These are phyloP conservation scores for Drosophila falleni DNA, from an alignment of 2,888 invertebrate species.

Conservation along the genomic window DNA sequence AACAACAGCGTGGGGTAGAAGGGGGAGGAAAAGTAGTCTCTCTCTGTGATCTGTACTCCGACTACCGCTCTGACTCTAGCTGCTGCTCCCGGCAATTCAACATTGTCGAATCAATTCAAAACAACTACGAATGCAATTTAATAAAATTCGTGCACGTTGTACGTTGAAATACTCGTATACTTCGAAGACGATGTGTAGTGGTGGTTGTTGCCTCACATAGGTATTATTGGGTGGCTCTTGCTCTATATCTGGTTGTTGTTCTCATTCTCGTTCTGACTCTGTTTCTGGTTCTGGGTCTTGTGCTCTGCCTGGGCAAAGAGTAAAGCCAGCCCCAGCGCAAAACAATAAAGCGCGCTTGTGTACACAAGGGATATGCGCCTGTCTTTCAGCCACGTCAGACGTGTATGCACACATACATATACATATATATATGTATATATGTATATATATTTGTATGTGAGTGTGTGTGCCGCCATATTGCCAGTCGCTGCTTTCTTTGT, in stretches of 20 bases:
- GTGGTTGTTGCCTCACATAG: slow-evolving; percentile 47
- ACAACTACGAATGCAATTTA: slow-evolving; percentile 84
- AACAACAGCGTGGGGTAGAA: background rate
- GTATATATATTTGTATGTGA: slow-evolving; percentile 17
- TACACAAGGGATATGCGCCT: slow-evolving; percentile 83
- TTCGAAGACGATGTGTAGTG: slow-evolving; percentile 62
- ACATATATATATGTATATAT: slow-evolving; percentile 6
- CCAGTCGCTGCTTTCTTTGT: slow-evolving; percentile 71
- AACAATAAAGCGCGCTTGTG: slow-evolving; percentile 83
- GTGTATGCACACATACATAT: slow-evolving; percentile 1
- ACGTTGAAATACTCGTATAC: slow-evolving; percentile 59
- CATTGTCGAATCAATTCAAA: slow-evolving; percentile 83
- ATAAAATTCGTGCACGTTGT: slow-evolving; percentile 82
- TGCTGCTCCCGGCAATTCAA: slow-evolving; percentile 70
- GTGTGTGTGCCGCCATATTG: slow-evolving; percentile 68
- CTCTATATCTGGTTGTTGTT: slow-evolving; percentile 8
- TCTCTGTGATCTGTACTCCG: background rate
- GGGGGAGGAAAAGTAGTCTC: slow-evolving; percentile 1
- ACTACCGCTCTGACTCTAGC: slow-evolving; percentile 17
- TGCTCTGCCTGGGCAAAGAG: slow-evolving; percentile 57
- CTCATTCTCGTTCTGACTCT: slow-evolving; percentile 14
- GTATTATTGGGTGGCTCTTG: slow-evolving; percentile 58
- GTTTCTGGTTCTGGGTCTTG: slow-evolving; percentile 2
- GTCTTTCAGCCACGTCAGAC: slow-evolving; percentile 63
- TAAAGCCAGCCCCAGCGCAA: slow-evolving; percentile 70